These are phyloP conservation scores for Psephotus haematonotus DNA, from an alignment of 2,113 vertebrate genomes.

Conservation along the genomic window DNA sequence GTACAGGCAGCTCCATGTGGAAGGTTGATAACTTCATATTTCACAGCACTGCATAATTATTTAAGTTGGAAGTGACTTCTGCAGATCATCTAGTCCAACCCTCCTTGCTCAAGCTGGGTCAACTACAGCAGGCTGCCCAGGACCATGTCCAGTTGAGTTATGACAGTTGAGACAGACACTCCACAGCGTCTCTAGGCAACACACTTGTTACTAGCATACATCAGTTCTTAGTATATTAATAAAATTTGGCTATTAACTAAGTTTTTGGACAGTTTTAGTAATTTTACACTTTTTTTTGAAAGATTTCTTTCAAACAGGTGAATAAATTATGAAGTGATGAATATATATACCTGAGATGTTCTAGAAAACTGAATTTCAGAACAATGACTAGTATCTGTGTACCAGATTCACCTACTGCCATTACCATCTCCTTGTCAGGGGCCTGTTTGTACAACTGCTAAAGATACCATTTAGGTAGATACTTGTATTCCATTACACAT, in stretches of 20 bases:
- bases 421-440: background rate
- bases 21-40: background rate
- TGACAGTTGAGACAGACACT: background rate
- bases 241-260: background rate
- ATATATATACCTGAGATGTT: background rate
- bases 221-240: background rate
- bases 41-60: background rate
- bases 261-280: background rate
- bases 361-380: background rate
- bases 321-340: background rate
- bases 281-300: background rate
- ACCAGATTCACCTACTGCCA: background rate
- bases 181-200: fast-evolving
- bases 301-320: background rate
- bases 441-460: background rate
- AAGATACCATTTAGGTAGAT: background rate
- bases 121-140: background rate
- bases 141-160: background rate
- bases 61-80: background rate
- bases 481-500: background rate
- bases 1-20: background rate
- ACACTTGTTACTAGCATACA: background rate
- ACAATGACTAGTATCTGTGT: background rate
- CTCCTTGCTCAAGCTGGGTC: background rate
- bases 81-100: background rate